Base-by-base conservation (phyloP, 2,797 vertebrate species). In the Onychomys torridus region DNA sequence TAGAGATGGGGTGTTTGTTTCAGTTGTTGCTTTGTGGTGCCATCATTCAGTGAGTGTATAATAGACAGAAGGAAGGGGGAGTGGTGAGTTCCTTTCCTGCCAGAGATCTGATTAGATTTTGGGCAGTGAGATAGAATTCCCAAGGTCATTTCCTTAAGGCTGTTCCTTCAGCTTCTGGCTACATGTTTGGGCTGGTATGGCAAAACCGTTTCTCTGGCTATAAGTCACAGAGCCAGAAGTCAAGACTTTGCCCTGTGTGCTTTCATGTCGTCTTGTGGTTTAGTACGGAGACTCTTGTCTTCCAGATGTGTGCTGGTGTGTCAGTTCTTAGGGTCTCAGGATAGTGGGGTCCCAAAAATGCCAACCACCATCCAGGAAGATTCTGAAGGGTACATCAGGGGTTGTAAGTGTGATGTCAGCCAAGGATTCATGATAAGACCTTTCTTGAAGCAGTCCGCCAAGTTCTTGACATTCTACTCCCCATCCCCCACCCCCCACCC, bases 41-140 rank as follows among this genome's bases (percentile, higher is more conserved):
- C n/a, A 43, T 10, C 27, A 94, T 84, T 87, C 29, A 96, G 0
- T 81, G 65, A 82, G 57, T 43, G 55, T 43, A 75, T 52, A 71
- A 43, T 43, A 73, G 89, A 84, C 9, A 81, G 40, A 27, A 61
- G 55, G 52, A 85, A 91, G 32, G 63, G 63, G 92, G 37, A 21
- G 52, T 73, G 37, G 34, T 25, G 91, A 16, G 19, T 92, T 55
- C 57, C 46, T 55, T 87, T 78, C 91, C n/a, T 87, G n/a, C 3
- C 59, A 29, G 69, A 69, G 11, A 79, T 90, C 37, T 92, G 55
- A 40, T 16, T 95, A 52, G 59, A 90, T 76, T 93, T 92, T 95
- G 52, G 65, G 0, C 27, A 90, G 9, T 43, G 43, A 57, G 32
- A 75, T 91, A 14, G 49, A 93, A 91, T 83, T 84, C 71, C 34